phyloP scores from a whole-genome alignment of 2,797 vertebrate species.

The Pseudochirops cupreus region DNA sequence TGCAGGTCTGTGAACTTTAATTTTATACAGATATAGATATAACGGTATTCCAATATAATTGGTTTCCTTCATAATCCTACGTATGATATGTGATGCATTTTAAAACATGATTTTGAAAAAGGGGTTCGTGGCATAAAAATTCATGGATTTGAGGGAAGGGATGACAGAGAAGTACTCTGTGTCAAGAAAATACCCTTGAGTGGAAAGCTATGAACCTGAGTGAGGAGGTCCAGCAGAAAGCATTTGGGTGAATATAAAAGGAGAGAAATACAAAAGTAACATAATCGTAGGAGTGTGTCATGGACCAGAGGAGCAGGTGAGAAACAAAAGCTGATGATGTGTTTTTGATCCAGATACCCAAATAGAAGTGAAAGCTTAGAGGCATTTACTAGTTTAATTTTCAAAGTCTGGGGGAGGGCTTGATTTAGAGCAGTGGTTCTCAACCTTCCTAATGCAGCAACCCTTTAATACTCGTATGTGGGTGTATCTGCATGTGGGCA shows the following conservation, averaged over 20 bases:
- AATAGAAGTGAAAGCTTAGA: background rate
- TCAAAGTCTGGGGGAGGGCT: background rate
- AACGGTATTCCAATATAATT: background rate
- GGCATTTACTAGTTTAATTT: background rate
- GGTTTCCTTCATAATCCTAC: background rate
- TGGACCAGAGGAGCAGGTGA: background rate
- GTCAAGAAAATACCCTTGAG: background rate
- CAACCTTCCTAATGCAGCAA: too few relatives aligned
- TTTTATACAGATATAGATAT: too few relatives aligned
- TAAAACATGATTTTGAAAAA: background rate
- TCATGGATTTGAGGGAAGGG: background rate
- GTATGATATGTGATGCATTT: background rate
- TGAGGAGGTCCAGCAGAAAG: background rate
- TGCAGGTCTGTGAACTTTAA: too few relatives aligned
- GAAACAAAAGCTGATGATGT: background rate
- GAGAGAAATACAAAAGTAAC: background rate
- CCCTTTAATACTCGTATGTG: too few relatives aligned
- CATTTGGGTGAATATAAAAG: background rate
- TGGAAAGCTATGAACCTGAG: too few relatives aligned
- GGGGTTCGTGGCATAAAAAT: background rate
- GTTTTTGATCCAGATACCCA: background rate
- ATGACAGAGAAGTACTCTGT: background rate
- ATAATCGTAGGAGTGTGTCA: background rate
- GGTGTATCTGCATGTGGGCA: too few relatives aligned
- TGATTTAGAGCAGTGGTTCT: background rate